Evolutionary conservation across 1,140 invertebrate species (phyloP).

Genomic region (Caenorhabditis inopinata): DNA sequence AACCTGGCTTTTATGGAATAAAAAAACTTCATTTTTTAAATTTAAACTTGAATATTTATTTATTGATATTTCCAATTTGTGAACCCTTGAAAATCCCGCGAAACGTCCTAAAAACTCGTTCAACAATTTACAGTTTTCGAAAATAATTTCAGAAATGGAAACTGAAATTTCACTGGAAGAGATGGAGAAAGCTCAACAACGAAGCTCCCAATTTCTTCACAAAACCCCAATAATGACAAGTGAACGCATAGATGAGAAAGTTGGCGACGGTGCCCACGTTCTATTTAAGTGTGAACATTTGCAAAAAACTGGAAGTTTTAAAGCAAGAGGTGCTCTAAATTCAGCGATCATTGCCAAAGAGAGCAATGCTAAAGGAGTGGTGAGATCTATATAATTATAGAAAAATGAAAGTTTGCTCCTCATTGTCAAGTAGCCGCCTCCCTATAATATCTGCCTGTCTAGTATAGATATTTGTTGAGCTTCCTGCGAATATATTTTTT

Average conservation of each 20-base stretch:
- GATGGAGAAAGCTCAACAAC: neutral
- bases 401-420: neutral
- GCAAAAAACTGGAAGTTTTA: conserved; percentile 68
- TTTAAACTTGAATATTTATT: neutral
- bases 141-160: neutral
- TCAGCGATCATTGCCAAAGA: conserved; percentile 55
- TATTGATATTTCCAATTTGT: neutral
- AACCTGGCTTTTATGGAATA: too few species aligned
- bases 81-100: too few species aligned
- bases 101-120: too few species aligned
- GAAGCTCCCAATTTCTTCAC: neutral
- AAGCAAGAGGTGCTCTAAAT: conserved; percentile 67
- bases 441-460: neutral
- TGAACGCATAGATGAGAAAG: conserved; percentile 32
- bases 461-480: too few species aligned
- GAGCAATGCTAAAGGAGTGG: conserved; percentile 48
- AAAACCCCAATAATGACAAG: conserved; percentile 32
- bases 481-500: too few species aligned
- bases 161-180: neutral
- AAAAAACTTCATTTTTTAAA: too few species aligned
- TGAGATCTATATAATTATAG: neutral
- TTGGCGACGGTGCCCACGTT: conserved; percentile 35
- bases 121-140: too few species aligned
- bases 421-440: neutral
- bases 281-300: conserved; percentile 67